Evolutionary conservation across 2,113 vertebrate species (phyloP).

Genomic region (Chionomys nivalis): DNA sequence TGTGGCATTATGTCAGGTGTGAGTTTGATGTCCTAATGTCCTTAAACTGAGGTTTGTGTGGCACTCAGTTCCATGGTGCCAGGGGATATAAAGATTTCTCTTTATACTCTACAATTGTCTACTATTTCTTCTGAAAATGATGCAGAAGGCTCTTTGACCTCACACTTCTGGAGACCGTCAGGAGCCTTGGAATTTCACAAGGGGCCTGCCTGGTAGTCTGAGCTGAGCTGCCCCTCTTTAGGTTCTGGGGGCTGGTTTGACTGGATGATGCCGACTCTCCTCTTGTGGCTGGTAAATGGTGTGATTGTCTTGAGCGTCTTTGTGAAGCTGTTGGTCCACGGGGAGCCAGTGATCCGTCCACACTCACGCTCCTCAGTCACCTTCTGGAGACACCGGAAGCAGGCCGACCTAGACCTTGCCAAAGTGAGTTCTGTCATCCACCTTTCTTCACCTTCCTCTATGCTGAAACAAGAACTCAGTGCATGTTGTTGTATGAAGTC

Average conservation of each 20-base stretch:
- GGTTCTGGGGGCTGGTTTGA: conserved; percentile 92
- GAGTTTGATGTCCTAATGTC: not conserved
- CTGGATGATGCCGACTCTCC: conserved; percentile 95
- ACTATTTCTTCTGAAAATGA: not conserved
- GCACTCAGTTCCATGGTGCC: not conserved
- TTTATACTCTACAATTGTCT: not conserved
- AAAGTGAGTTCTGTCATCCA: conserved; percentile 84
- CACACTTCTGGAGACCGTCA: not conserved
- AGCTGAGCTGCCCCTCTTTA: not conserved
- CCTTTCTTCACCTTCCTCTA: not conserved
- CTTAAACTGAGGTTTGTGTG: not conserved
- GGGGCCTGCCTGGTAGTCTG: not conserved
- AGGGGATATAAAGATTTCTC: not conserved
- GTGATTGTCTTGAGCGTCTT: conserved; percentile 96
- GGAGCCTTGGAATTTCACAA: not conserved
- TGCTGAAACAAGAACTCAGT: not conserved
- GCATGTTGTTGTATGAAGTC: not conserved
- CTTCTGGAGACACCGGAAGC: conserved; percentile 98
- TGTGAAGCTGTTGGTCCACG: conserved; percentile 94
- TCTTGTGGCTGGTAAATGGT: conserved; percentile 95
- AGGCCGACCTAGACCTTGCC: conserved; percentile 94
- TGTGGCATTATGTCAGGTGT: not conserved
- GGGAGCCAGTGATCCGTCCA: conserved; percentile 95
- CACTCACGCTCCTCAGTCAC: conserved; percentile 95
- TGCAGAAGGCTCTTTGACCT: not conserved